Conservation (phyloP, 2,113 vertebrate genomes). For the Nycticorax nycticorax region DNA sequence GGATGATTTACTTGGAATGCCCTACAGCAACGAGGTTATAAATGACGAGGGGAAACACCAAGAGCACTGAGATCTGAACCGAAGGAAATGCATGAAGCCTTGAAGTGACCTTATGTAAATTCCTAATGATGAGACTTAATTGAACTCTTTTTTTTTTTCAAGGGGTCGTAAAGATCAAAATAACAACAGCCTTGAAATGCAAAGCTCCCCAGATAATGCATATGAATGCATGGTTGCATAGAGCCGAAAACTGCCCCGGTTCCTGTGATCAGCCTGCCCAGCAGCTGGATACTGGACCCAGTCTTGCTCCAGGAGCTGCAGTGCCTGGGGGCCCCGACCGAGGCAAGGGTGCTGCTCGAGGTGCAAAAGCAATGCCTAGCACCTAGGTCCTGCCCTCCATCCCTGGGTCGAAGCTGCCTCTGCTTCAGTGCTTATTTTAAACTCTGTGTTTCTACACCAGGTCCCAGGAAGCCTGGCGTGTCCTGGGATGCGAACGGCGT, state of each 20-base stretch:
- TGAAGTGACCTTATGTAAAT: slow-evolving; percentile 62
- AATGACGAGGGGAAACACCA: slow-evolving; percentile 42
- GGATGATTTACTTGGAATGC: slow-evolving; percentile 63
- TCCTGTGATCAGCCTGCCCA: not conserved
- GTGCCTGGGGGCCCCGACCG: fast-evolving
- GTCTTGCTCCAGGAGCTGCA: fast-evolving
- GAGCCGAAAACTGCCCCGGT: not conserved
- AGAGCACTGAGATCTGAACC: slow-evolving; percentile 18
- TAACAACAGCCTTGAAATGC: slow-evolving; percentile 44
- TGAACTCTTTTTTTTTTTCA: slow-evolving; percentile 13
- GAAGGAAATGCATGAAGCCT: slow-evolving; percentile 29
- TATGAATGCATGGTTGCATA: not conserved
- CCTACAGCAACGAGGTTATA: slow-evolving; percentile 15
- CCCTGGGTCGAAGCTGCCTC: not conserved
- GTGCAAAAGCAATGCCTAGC: not conserved
- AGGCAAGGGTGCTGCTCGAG: fast-evolving
- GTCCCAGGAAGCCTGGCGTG: not conserved
- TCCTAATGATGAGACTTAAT: slow-evolving; percentile 33
- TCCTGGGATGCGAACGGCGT: fast-evolving
- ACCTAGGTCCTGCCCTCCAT: not conserved
- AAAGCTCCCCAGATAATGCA: not conserved
- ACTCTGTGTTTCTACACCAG: not conserved
- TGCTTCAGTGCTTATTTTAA: not conserved
- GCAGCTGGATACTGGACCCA: not conserved
- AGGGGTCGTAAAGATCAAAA: slow-evolving; percentile 44